Base-by-base conservation (phyloP, 2,888 invertebrate species). In the Parascotia fuliginaria region DNA sequence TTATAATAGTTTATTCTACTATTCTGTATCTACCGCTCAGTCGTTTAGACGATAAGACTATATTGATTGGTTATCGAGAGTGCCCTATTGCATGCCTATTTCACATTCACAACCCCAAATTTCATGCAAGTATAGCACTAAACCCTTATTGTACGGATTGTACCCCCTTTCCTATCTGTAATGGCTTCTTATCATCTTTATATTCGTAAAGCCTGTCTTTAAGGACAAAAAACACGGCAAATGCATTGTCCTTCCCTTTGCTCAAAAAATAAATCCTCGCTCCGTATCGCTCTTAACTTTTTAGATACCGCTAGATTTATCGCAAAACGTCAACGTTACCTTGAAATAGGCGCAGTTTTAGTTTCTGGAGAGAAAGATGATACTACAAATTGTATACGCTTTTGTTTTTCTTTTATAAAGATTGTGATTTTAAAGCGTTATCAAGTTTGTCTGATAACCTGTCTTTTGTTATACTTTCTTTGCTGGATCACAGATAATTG, bases 131-230 rank as follows among this genome's bases (percentile, higher is more conserved):
- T 46, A 72, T 70, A 76, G 72, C 76, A 75, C 69, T 75, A 85
- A 81, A 85, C 70, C 75, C 72, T 75, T 73, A 70, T 57, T 75
- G 69, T 42, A 58, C 69, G 34, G 15, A 28, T 43, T 34, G 19
- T 11, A 28, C 43, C 77, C 75, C 75, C 73, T 71, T 72, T 73
- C 66, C 73, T 82, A 80, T 81, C 81, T 79, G 51, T 79, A 77
- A 79, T 79, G 70, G 70, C 56, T 64, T 75, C 86, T 90, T 91
- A 91, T 91, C 90, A 86, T 87, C 82, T 87, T 89, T 88, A 84
- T 89, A 79, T 75, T 75, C 76, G 68, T 77, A 73, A 78, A 77
- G 79, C 75, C 77, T 71, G 76, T 77, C 70, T 78, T 77, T 75
- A 60, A 68, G 73, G 74, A 69, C 68, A 67, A 70, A 31, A 75